These are phyloP conservation scores for Nothoprocta pentlandii DNA, from an alignment of 2,113 vertebrate species.

Conservation along the genomic window DNA sequence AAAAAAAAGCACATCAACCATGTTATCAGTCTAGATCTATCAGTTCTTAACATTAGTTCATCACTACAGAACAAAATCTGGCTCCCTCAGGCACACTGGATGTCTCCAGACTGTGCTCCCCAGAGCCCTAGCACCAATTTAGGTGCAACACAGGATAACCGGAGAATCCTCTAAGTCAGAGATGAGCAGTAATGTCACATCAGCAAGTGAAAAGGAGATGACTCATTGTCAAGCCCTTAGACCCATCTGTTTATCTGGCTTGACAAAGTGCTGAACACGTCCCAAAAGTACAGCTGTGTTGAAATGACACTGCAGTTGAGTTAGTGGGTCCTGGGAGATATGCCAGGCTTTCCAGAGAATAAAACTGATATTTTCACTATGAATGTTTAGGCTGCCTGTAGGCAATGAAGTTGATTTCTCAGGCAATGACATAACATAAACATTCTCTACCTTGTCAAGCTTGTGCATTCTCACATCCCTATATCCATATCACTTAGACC, in stretches of 20 bases:
- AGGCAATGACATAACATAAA: background rate
- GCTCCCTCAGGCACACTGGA: background rate
- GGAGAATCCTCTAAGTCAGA: background rate
- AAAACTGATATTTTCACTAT: background rate
- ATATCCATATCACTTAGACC: background rate
- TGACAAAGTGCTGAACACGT: background rate
- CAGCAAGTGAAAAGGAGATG: accelerated
- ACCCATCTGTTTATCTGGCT: background rate
- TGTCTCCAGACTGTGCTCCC: background rate
- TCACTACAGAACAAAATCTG: background rate
- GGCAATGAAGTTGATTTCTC: background rate
- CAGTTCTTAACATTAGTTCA: background rate
- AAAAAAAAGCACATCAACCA: background rate
- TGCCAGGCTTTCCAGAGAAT: slow-evolving; percentile 20
- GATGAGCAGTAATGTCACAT: accelerated
- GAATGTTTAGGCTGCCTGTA: background rate
- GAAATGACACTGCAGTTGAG: background rate
- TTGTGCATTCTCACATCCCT: background rate
- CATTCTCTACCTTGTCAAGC: accelerated
- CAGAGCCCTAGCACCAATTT: background rate
- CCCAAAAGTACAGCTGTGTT: background rate
- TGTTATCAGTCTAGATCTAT: background rate
- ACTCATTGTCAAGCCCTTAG: accelerated
- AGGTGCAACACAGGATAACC: background rate
- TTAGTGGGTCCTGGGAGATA: background rate